These are phyloP conservation scores for Temnopleurus reevesii DNA, from an alignment of 53 echinoderm and acorn worm species.

Conservation along the genomic window DNA sequence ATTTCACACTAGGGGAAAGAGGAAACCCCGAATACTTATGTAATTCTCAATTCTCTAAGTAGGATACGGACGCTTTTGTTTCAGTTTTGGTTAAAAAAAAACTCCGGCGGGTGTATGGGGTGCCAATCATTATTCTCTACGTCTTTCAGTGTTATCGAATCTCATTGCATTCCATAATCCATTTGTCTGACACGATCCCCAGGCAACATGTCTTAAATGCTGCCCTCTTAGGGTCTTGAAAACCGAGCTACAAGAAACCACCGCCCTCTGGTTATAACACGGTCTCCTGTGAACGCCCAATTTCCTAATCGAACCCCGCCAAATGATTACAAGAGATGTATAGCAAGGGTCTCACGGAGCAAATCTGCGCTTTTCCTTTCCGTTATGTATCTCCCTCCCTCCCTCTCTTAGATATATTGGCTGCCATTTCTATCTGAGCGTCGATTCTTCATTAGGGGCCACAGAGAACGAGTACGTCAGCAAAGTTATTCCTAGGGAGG, in stretches of 20 bases:
- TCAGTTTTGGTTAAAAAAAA: neutral
- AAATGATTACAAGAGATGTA: constrained; percentile 23
- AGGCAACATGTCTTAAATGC: constrained; percentile 23
- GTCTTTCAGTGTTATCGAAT: neutral
- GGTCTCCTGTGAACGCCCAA: neutral
- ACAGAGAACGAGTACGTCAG: constrained; percentile 3
- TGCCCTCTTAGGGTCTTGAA: neutral
- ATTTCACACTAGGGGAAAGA: too few relatives aligned
- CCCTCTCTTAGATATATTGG: constrained; percentile 3
- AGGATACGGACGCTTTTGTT: neutral
- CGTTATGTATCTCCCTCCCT: neutral
- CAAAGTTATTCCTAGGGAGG: neutral
- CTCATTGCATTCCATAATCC: constrained; percentile 22
- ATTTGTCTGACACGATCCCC: neutral
- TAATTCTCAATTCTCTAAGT: neutral
- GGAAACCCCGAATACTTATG: too few relatives aligned
- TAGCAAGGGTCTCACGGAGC: neutral
- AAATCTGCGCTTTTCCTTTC: neutral
- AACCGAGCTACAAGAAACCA: neutral
- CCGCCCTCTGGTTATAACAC: neutral
- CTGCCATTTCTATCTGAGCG: constrained; percentile 3
- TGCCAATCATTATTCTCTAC: neutral
- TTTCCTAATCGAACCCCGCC: constrained; percentile 7
- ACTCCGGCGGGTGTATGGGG: neutral
- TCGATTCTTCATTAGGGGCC: constrained; percentile 35